These are phyloP conservation scores for Pandemis corylana DNA, from an alignment of 2,888 invertebrate genomes.

Conservation along the genomic window DNA sequence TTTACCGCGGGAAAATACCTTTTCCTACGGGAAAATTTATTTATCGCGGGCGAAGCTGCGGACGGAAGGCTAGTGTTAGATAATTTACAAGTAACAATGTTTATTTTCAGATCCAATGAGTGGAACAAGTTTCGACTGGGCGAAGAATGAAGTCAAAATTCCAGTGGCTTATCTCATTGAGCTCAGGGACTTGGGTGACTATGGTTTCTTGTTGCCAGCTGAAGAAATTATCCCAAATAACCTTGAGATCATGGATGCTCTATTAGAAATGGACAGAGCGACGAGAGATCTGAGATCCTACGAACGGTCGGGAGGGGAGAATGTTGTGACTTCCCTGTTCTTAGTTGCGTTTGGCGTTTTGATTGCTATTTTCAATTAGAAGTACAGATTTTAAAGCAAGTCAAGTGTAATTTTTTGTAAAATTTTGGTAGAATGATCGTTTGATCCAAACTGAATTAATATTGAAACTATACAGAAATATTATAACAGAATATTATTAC, in stretches of 20 bases:
- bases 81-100: neutral
- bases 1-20: no score
- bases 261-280: constrained; percentile 74
- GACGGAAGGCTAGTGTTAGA: no score
- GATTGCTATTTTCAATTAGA: constrained; percentile 31
- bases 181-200: constrained; percentile 83
- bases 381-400: neutral
- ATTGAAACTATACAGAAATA: no score
- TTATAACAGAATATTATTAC: no score
- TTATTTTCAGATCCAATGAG: constrained; percentile 72
- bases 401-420: no score
- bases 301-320: constrained; percentile 46
- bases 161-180: constrained; percentile 86
- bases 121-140: constrained; percentile 86
- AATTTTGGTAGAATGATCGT: no score
- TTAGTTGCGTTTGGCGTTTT: constrained; percentile 50
- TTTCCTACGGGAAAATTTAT: no score
- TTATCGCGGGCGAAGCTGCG: no score
- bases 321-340: constrained; percentile 49
- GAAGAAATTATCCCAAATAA: constrained; percentile 82
- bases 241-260: constrained; percentile 86
- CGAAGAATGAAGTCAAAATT: constrained; percentile 77
- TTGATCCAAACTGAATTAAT: no score
- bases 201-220: constrained; percentile 85
- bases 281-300: constrained; percentile 64